Percentiles rank a stretch among this genome's conserved stretches.
Evolutionary conservation across 2,888 invertebrate species (phyloP).

Genomic region (Achlya flavicornis): DNA sequence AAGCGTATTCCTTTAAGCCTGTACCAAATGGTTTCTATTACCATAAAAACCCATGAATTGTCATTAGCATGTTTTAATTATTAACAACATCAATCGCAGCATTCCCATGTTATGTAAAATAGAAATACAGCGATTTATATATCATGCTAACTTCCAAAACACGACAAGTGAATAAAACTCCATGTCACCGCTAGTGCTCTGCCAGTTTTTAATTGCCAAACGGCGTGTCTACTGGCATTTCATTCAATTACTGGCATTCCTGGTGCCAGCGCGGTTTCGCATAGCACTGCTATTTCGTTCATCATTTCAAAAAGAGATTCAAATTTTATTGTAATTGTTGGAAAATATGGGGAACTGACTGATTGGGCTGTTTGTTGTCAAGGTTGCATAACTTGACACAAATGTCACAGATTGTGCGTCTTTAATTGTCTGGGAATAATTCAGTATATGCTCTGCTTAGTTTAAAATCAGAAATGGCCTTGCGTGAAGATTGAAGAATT

Average conservation of each 20-base stretch:
- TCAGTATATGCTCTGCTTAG: too few species aligned
- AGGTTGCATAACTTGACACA: too few species aligned
- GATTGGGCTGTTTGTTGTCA: too few species aligned
- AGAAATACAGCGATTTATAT: neutral
- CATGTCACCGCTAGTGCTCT: conserved; percentile 9
- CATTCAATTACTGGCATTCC: conserved; percentile 49
- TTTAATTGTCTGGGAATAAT: too few species aligned
- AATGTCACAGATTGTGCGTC: too few species aligned
- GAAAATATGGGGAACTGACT: neutral
- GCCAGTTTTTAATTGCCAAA: conserved; percentile 53
- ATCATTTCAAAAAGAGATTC: conserved; percentile 10
- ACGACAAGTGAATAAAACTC: neutral
- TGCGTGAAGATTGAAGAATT: too few species aligned
- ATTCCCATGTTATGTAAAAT: neutral
- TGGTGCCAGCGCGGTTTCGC: conserved; percentile 7
- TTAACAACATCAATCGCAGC: neutral
- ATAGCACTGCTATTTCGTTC: conserved; percentile 23
- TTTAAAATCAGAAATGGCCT: too few species aligned
- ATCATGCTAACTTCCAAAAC: neutral
- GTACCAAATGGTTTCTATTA: too few species aligned
- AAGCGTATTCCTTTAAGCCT: too few species aligned
- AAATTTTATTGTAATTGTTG: conserved; percentile 10
- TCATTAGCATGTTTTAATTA: too few species aligned
- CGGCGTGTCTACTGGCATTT: conserved; percentile 44
- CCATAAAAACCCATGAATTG: neutral